These are phyloP conservation scores for Tapirus terrestris DNA, from an alignment of 2,113 vertebrate species.

Conservation along the genomic window DNA sequence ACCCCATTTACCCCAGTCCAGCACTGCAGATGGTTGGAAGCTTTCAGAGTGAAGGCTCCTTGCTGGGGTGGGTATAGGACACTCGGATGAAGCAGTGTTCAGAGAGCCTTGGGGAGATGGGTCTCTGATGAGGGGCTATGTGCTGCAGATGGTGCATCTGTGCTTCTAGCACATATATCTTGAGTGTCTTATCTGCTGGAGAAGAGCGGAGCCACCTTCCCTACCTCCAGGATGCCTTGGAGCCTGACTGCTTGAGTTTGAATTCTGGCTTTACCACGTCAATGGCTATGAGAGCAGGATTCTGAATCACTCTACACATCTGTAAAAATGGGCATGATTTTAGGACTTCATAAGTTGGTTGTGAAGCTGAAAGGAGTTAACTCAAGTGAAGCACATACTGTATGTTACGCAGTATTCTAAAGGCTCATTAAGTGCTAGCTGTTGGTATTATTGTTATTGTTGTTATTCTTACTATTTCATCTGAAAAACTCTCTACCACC, in stretches of 20 bases:
- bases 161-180: background rate
- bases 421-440: background rate
- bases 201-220: background rate
- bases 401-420: background rate
- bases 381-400: background rate
- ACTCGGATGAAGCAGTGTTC: background rate
- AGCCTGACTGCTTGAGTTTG: background rate
- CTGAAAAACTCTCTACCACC: background rate
- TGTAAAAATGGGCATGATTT: background rate
- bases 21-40: no score
- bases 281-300: background rate
- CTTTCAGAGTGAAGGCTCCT: background rate
- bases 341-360: background rate
- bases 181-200: no score
- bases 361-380: background rate
- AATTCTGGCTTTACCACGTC: background rate
- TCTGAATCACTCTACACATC: background rate
- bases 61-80: background rate
- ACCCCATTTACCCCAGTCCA: accelerated
- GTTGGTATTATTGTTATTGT: background rate
- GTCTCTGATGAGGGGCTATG: background rate
- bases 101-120: background rate
- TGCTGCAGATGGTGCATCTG: background rate
- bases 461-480: background rate
- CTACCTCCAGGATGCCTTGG: background rate